Evolutionary conservation across 2,888 invertebrate genomes (phyloP), one percentile per base, ranked within the genome.

Genomic region (Pandemis corylana): DNA sequence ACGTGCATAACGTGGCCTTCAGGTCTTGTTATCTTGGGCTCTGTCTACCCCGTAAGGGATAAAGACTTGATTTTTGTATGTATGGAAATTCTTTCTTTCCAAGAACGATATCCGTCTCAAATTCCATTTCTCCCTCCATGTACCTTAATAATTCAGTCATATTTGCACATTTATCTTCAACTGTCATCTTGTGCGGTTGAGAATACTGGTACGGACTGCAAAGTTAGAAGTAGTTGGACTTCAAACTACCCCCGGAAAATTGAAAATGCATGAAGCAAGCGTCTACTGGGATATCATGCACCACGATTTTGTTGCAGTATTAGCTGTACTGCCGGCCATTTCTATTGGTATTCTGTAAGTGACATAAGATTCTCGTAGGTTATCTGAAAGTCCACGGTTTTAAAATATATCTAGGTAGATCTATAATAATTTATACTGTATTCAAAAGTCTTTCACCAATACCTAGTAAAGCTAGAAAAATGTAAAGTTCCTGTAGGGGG

Each of bases 131-230:
- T 67, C 61, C 49, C 49, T 41, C 66, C 61, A 20, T 66, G 61
- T 67, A 67, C 67, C 51, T 62, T 44, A 72, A 72, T 72, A 68
- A 68, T 67, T 71, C 71, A 71, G 68, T 56, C 63, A 46, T 63
- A 68, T 64, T 46, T 73, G 20, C 72, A 63, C 68, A 68, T 68
- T 63, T 64, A 59, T 64, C 68, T 68, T 56, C 56, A 56, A 65
- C 68, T 73, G 64, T 59, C 68, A 68, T 68, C 64, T 73, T 64
- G 36, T 49, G 13, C 41, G 68, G 36, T 72, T 13, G 36, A 42
- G 51, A 71, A 63, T 12, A 49, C 41, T 68, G 15, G 72, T 53
- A 62, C 67, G 44, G 64, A 56, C 46, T 68, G 44, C 62, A 41
- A 36, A 72, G 42, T 65, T 28, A 49, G 56, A 59, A 59, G 63